A percentile compares a stretch with the other conserved stretches of the same genome.
Conservation (phyloP, 1,140 invertebrate genomes). For the Sitobion miscanthi region DNA sequence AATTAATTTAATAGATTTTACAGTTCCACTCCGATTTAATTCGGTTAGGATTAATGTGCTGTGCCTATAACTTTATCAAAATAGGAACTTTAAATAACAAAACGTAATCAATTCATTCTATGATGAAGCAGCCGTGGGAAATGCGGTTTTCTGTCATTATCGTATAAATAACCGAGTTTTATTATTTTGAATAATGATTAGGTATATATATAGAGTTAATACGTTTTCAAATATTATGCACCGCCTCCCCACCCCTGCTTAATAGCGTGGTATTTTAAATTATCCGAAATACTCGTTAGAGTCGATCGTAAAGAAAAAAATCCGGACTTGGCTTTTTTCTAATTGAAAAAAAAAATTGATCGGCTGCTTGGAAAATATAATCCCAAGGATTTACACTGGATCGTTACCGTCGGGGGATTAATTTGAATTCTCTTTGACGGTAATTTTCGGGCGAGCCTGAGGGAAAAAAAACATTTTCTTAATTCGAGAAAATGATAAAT, state of each 20-base stretch:
- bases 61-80: not conserved
- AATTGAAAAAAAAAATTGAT: conserved; percentile 24
- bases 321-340: not conserved
- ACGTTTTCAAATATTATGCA: not conserved
- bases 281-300: not conserved
- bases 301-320: not conserved
- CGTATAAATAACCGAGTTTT: not conserved
- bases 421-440: conserved; percentile 2
- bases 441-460: not conserved
- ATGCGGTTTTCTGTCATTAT: not conserved
- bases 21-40: not conserved
- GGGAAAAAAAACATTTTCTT: not conserved
- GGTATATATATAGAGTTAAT: not conserved
- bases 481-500: conserved; percentile 4
- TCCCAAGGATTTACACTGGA: not conserved
- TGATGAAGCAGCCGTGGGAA: not conserved
- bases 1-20: conserved; percentile 43
- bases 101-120: not conserved
- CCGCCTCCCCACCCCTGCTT: not conserved
- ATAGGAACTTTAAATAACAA: not conserved
- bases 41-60: not conserved
- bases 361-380: not conserved
- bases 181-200: conserved; percentile 23
- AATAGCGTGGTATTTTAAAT: not conserved
- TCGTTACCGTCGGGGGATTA: not conserved